Percentiles rank a stretch among this genome's conserved stretches.
These are phyloP conservation scores for Melanaphis sacchari DNA, from an alignment of 1,140 invertebrate genomes.

Conservation along the genomic window DNA sequence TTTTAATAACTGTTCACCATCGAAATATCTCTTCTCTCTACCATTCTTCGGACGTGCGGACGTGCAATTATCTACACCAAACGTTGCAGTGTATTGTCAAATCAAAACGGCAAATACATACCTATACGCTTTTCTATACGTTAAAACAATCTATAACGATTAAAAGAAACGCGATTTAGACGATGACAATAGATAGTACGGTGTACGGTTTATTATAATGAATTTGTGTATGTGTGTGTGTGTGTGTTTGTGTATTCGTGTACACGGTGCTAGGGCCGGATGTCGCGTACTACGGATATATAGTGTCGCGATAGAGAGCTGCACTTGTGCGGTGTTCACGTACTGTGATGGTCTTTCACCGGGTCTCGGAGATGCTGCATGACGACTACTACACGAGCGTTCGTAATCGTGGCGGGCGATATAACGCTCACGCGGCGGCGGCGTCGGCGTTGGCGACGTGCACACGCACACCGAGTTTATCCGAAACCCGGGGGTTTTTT, in stretches of 20 bases:
- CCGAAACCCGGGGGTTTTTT: not conserved
- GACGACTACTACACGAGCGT: constrained; percentile 17
- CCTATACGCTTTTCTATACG: not conserved
- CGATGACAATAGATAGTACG: not conserved
- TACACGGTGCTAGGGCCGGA: not conserved
- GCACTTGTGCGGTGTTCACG: not conserved
- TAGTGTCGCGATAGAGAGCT: not conserved
- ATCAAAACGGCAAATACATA: not conserved
- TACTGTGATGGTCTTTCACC: not conserved
- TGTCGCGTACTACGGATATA: not conserved
- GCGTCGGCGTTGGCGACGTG: not conserved
- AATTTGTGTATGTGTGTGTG: no score
- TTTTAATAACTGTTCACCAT: not conserved
- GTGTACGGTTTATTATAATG: no score
- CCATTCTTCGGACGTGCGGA: not conserved
- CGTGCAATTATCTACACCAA: not conserved
- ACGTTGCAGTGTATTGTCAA: not conserved
- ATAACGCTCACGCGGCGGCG: not conserved
- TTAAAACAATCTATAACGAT: no score
- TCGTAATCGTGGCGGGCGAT: not conserved
- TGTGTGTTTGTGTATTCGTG: not conserved
- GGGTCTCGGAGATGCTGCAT: not conserved
- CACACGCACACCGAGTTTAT: not conserved
- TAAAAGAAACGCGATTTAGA: not conserved
- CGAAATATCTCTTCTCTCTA: not conserved